Conservation (phyloP, 1,140 invertebrate genomes). For the Drosophila nigrodunni region DNA sequence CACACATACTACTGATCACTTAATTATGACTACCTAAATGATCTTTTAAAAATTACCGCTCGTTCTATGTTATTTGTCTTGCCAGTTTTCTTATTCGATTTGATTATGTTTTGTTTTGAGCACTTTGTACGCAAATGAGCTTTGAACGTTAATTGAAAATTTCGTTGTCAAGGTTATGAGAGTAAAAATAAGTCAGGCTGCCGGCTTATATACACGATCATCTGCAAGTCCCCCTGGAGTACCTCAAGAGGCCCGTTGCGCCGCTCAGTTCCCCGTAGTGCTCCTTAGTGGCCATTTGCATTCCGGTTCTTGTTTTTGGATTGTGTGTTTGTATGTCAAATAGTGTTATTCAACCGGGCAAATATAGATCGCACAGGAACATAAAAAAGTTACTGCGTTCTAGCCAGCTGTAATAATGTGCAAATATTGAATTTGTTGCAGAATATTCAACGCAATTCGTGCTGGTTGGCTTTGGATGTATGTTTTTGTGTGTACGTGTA, state of each 20-base stretch:
- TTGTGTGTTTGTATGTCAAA: constrained; percentile 60
- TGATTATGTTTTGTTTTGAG: constrained; percentile 14
- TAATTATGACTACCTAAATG: background rate
- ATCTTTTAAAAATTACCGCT: constrained; percentile 1
- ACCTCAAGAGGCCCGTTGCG: background rate
- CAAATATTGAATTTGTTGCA: constrained; percentile 63
- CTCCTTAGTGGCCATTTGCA: background rate
- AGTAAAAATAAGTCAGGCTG: constrained; percentile 15
- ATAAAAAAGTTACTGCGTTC: constrained; percentile 32
- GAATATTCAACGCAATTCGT: background rate
- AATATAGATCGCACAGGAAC: constrained; percentile 53
- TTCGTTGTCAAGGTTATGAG: constrained; percentile 74
- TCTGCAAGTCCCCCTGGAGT: background rate
- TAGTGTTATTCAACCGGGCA: constrained; percentile 69
- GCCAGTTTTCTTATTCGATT: background rate
- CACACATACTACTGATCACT: background rate
- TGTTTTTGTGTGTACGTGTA: background rate
- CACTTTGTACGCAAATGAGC: constrained; percentile 57
- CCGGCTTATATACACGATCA: constrained; percentile 40
- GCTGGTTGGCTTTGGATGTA: too few species aligned
- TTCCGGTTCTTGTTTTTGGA: constrained; percentile 18
- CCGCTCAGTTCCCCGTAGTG: too few species aligned
- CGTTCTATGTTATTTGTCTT: background rate
- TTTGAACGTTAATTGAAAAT: constrained; percentile 64
- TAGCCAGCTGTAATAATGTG: constrained; percentile 70